These are phyloP conservation scores for Merops nubicus DNA, from an alignment of 2,113 vertebrate species.

Conservation along the genomic window DNA sequence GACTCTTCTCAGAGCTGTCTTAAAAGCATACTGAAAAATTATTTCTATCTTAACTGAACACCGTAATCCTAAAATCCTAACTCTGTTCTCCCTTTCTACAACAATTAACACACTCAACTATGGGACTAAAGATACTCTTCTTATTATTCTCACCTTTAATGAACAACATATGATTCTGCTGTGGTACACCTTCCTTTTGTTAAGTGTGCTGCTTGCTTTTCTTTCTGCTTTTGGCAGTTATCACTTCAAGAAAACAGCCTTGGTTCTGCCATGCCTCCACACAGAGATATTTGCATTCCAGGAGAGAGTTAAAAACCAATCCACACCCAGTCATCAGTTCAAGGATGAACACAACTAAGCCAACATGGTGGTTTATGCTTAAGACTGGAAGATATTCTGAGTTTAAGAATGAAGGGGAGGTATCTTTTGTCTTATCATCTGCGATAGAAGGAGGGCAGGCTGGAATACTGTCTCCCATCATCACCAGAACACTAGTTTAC, in stretches of 20 bases:
- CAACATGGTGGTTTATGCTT: neutral
- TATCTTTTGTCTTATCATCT: neutral
- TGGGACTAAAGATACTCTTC: neutral
- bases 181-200: neutral
- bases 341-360: neutral
- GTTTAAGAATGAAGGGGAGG: neutral
- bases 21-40: neutral
- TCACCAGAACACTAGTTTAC: rapidly evolving
- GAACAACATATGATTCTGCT: neutral
- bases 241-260: neutral
- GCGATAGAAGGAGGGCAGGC: rapidly evolving
- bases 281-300: neutral
- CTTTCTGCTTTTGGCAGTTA: neutral
- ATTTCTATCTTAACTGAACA: neutral
- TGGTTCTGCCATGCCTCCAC: neutral
- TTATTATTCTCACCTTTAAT: neutral
- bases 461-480: neutral
- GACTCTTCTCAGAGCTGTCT: neutral
- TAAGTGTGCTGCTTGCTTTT: neutral
- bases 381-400: neutral
- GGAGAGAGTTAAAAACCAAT: neutral
- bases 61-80: neutral
- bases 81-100: neutral
- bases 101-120: neutral
- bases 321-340: neutral